phyloP scores from a whole-genome alignment of 2,797 vertebrate genomes.

The Momotus momota region DNA sequence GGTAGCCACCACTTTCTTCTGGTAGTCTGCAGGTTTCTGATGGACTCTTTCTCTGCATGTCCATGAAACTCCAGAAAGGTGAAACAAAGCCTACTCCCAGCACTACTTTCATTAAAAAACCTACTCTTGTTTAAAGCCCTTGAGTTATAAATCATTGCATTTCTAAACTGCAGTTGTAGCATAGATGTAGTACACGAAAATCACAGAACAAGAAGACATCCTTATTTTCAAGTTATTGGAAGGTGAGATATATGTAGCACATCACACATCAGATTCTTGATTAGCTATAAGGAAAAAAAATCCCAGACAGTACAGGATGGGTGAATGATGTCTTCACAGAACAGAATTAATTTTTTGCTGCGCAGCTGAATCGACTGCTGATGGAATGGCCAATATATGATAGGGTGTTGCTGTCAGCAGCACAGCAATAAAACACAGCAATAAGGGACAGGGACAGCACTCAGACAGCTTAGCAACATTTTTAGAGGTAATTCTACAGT shows the following conservation, averaged over 20 bases:
- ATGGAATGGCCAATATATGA: not conserved
- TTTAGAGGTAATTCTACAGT: not conserved
- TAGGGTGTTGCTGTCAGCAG: not conserved
- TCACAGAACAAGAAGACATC: not conserved
- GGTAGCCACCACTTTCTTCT: not conserved
- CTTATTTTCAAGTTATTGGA: not conserved
- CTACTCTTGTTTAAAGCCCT: not conserved
- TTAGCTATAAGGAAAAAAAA: not conserved
- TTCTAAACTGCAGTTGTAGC: not conserved
- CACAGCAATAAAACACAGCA: not conserved
- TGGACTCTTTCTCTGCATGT: not conserved
- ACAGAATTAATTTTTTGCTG: not conserved
- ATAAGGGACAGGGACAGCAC: not conserved
- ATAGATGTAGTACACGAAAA: not conserved
- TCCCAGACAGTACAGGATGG: not conserved
- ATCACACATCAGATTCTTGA: not conserved
- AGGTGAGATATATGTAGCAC: not conserved
- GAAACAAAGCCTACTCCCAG: not conserved
- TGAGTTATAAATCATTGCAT: fast-evolving
- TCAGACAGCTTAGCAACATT: not conserved
- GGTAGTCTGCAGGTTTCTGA: not conserved
- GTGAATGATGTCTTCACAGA: not conserved
- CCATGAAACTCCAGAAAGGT: not conserved
- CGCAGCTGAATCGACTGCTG: not conserved
- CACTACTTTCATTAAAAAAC: not conserved